Conservation (phyloP, 2,797 vertebrate genomes). For the Micrastur ruficollis region DNA sequence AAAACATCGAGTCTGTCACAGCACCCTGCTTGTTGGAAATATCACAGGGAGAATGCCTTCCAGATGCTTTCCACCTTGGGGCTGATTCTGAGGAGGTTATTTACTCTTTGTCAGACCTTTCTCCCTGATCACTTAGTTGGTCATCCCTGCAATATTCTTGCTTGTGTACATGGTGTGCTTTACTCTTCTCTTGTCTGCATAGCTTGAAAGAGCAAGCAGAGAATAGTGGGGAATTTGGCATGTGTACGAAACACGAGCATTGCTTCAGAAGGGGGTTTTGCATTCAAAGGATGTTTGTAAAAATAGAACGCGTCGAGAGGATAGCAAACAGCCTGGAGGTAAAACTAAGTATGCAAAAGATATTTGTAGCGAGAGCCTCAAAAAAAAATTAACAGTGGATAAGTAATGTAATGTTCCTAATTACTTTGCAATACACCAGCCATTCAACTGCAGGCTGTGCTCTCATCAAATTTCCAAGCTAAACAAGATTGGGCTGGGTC, state of each 20-base stretch:
- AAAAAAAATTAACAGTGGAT: not conserved
- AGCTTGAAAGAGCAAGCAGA: not conserved
- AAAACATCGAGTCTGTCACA: constrained; percentile 46
- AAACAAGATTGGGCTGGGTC: not conserved
- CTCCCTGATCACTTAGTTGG: not conserved
- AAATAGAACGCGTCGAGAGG: not conserved
- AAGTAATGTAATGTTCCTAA: constrained; percentile 36
- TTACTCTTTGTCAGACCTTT: not conserved
- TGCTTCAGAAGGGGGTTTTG: not conserved
- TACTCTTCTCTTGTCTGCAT: not conserved
- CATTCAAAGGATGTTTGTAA: not conserved
- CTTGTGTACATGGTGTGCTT: not conserved
- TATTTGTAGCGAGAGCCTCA: not conserved
- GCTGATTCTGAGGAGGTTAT: not conserved
- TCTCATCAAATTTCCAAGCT: not conserved
- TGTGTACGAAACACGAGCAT: not conserved
- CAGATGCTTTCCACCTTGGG: not conserved
- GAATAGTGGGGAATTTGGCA: not conserved
- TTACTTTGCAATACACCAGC: constrained; percentile 26
- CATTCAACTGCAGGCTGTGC: not conserved
- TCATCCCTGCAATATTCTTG: not conserved
- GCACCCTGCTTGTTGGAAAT: not conserved
- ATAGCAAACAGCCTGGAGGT: constrained; percentile 28
- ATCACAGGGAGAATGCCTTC: not conserved
- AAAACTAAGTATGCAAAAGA: constrained; percentile 22